Evolutionary conservation across 2,797 vertebrate genomes (phyloP).

Genomic region (Oreochromis grahami): DNA sequence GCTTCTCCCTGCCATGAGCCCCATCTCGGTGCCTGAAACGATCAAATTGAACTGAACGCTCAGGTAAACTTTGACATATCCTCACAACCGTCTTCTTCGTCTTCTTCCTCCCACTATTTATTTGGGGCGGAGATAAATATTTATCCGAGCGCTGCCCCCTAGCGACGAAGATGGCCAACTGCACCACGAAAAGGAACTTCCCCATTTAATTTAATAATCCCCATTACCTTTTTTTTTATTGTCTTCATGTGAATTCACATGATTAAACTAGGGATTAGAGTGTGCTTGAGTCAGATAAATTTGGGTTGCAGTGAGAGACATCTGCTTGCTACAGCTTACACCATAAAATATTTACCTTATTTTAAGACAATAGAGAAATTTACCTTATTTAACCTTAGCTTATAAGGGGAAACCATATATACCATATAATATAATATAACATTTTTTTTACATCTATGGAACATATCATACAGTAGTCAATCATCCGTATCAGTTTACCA

Average conservation of each 20-base stretch:
- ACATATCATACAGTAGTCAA: not conserved
- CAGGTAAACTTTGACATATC: conserved; percentile 38
- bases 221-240: not conserved
- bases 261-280: not conserved
- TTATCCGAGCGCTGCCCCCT: conserved; percentile 38
- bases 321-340: not conserved
- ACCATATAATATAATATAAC: not conserved
- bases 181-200: not conserved
- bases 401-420: not conserved
- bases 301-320: not conserved
- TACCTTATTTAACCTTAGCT: not conserved
- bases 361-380: not conserved
- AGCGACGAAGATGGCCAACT: not conserved
- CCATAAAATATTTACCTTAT: not conserved
- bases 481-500: not conserved
- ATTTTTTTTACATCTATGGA: not conserved
- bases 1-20: not conserved
- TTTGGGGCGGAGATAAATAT: not conserved
- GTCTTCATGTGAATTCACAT: too few relatives aligned
- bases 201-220: not conserved
- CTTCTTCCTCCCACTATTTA: conserved; percentile 32
- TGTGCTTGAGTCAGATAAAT: not conserved
- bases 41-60: not conserved
- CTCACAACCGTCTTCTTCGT: conserved; percentile 31
- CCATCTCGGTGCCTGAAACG: conserved; percentile 39